Conservation (phyloP, 2,113 vertebrate genomes). For the Trachemys scripta region DNA sequence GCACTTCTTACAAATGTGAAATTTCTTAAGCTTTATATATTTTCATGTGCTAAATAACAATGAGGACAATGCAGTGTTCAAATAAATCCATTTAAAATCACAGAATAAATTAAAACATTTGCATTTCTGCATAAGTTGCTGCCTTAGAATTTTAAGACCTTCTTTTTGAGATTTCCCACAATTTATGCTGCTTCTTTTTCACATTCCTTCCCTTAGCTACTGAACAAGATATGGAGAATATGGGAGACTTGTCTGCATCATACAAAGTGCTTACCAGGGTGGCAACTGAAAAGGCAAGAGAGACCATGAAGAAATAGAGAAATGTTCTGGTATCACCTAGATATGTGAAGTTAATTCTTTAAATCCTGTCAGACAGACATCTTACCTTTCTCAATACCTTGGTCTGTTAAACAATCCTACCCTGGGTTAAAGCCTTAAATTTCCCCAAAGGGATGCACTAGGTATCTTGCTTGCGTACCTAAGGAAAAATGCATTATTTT, state of each 20-base stretch:
- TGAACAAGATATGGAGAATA: not conserved
- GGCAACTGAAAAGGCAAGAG: not conserved
- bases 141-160: not conserved
- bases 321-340: too few species aligned
- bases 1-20: not conserved
- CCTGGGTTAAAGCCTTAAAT: not conserved
- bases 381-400: not conserved
- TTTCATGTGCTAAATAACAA: not conserved
- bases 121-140: rapidly evolving
- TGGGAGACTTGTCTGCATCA: not conserved
- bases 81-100: not conserved
- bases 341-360: too few species aligned
- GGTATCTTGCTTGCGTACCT: not conserved
- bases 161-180: not conserved
- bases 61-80: not conserved
- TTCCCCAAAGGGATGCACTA: not conserved
- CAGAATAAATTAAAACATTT: not conserved
- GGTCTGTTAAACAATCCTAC: not conserved
- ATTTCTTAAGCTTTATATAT: not conserved
- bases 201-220: not conserved
- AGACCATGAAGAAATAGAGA: not conserved
- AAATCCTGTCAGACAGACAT: too few species aligned
- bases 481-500: not conserved
- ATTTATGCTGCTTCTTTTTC: not conserved
- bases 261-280: not conserved